Conservation (phyloP, 92 coral and sea anemone genomes). For the Umimayanthus kanabou region DNA sequence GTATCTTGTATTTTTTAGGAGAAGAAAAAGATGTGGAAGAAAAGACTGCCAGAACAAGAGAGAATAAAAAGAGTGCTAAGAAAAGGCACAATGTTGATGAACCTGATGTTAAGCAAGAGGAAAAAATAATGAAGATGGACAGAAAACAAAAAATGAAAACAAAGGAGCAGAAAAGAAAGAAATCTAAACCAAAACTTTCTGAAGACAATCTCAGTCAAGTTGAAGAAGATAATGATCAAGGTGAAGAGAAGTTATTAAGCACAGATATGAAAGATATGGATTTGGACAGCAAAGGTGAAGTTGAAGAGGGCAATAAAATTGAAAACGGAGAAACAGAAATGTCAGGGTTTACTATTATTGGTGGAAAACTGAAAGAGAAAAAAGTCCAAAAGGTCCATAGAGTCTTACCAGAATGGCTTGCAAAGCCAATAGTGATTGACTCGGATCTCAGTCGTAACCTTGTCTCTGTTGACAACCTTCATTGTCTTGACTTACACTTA, state of each 20-base stretch:
- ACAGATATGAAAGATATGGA: slow-evolving; percentile 1
- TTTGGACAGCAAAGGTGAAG: slow-evolving; percentile 1
- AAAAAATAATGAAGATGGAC: neutral
- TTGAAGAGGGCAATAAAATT: slow-evolving; percentile 5
- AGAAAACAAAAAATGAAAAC: slow-evolving; percentile 13
- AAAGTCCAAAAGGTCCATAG: slow-evolving; percentile 70
- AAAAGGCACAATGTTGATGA: neutral
- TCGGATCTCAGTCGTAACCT: slow-evolving; percentile 66
- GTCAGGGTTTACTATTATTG: slow-evolving; percentile 84
- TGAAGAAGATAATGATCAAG: neutral
- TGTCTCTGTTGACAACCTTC: slow-evolving; percentile 63
- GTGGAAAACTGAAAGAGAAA: slow-evolving; percentile 63
- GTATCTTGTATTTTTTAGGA: neutral
- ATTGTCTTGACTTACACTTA: slow-evolving; percentile 58
- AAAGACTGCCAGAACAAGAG: no score
- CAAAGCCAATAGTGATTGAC: slow-evolving; percentile 71
- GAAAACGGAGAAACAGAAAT: neutral
- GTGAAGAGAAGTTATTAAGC: slow-evolving; percentile 1
- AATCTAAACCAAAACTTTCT: neutral
- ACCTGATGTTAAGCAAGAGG: neutral
- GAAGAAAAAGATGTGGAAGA: neutral
- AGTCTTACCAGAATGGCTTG: slow-evolving; percentile 89
- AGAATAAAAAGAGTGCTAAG: neutral
- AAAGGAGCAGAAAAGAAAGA: neutral
- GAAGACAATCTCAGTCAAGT: neutral